Evolutionary conservation across 2,888 invertebrate species (phyloP).

Genomic region (Oxystoma pomonae): DNA sequence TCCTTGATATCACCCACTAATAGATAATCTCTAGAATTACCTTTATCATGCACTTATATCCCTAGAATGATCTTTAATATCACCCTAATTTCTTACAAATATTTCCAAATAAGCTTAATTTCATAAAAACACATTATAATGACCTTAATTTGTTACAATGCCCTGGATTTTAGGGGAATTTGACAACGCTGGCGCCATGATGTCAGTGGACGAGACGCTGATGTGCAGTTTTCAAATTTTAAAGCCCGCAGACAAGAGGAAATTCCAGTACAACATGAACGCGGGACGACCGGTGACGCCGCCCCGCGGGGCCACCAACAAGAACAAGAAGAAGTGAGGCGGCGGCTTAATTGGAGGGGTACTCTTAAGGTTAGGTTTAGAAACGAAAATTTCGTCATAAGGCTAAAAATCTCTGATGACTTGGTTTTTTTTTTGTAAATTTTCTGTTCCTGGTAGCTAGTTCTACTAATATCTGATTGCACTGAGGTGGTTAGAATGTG

Average conservation of each 20-base stretch:
- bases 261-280: constrained; percentile 91
- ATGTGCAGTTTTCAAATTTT: constrained; percentile 99
- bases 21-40: too few species aligned
- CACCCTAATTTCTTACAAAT: too few species aligned
- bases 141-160: too few species aligned
- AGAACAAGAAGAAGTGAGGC: constrained; percentile 94
- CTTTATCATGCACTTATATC: too few species aligned
- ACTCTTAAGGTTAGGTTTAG: constrained; percentile 27
- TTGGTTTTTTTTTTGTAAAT: neutral
- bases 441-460: too few species aligned
- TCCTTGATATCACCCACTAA: too few species aligned
- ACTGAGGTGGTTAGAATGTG: too few species aligned
- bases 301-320: constrained; percentile 89
- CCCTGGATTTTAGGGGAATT: constrained; percentile 64
- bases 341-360: too few species aligned
- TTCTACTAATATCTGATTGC: too few species aligned
- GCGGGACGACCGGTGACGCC: constrained; percentile 97
- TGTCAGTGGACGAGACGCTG: constrained; percentile 98
- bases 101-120: too few species aligned
- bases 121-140: too few species aligned
- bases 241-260: constrained; percentile 98
- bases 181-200: constrained; percentile 89
- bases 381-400: neutral
- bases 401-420: neutral
- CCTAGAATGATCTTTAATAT: too few species aligned